Base-by-base conservation (phyloP, 1,140 invertebrate genomes). In the Brachionus calyciflorus region DNA sequence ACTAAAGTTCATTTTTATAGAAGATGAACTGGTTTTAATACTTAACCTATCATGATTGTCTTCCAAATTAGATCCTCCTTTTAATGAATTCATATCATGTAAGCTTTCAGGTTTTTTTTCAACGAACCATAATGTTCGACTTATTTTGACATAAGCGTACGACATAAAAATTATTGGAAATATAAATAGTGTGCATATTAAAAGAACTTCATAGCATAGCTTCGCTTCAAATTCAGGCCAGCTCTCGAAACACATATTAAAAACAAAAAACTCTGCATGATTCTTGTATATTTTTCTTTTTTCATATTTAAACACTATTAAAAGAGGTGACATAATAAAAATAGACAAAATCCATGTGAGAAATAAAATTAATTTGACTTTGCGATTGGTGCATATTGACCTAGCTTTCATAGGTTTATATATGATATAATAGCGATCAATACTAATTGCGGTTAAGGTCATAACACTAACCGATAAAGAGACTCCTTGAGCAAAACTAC, bases 101-200 rank as follows among this genome's bases (percentile, higher is more conserved):
- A 73, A 26, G 14, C 5, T 73, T 30, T 40, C 26, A 7, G 73
- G 17, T 17, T 51, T 49, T 51, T 41, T 26, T 17, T 70, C 65
- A 17, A 70, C 26, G 21, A 55, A 76, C 73, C 73, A 76, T 9
- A 76, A 51, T 3, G 55, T 55, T 21, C 26, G n/a, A 28, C 51
- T 76, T 19, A 76, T 60, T 14, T 30, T 55, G 3, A 60, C n/a
- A 19, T 76, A 76, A 7, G 49, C 49, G 19, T 76, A 76, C 0
- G 51, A 55, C 73, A 76, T 76, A 19, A 76, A 55, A 3, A 49
- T 44, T 10, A 76, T 44, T 4, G 73, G 73, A 55, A 76, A 76
- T 12, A 76, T 55, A n/a, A 76, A 76, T 14, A 76, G 33, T 10
- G 46, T 19, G 7, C 41, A 76, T 17, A 60, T 55, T 17, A 76